Base-by-base conservation (phyloP, 2,888 invertebrate species). In the Entomobrya multifasciata region DNA sequence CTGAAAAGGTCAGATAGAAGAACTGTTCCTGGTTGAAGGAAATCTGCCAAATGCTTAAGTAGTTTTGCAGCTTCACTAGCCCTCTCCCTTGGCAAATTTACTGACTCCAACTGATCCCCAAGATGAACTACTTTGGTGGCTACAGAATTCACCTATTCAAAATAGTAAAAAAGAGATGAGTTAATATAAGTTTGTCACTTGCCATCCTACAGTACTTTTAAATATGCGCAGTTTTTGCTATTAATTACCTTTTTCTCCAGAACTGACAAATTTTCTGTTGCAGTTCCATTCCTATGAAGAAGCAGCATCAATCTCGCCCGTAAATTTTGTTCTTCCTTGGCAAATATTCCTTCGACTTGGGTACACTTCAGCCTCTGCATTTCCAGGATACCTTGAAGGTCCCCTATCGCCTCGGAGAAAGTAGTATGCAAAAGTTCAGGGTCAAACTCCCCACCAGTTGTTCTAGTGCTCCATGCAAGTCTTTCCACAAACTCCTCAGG, bases 91-190 rank as follows among this genome's bases (percentile, higher is more conserved):
- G 99, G 99, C 0, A 97, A 97, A 92, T 99, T 97, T 0, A 99
- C 98, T 89, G 97, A 98, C 91, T 99, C 99, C 62, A 99, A 93
- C 92, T 99, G 99, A 93, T 99, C 99, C 0, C 99, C 99, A n/a
- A 99, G 94, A 93, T 99, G 99, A 67, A 99, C 95, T 0, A 99
- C 99, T 93, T 99, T 97, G 0, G 98, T 98, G 0, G 99, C 99
- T 62, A 99, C 99, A 84, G 96, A 96, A 91, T 98, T 99, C 92
- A 99, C 91, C 91, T 91, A n/a, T 27, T 8, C 36, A 36, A 36
- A 36, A 36, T 36, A 36, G 47, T 22, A 22, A 79, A 65, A 20
- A 65, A 47, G 2, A 55, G 52, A 72, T 27, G 15, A 76, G 5
- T 55, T 76, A 55, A 52, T 25, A 52, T 25, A 65, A 60, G 13